Base-by-base conservation (phyloP, 1,140 invertebrate genomes). In the Tetragonula clypearis region DNA sequence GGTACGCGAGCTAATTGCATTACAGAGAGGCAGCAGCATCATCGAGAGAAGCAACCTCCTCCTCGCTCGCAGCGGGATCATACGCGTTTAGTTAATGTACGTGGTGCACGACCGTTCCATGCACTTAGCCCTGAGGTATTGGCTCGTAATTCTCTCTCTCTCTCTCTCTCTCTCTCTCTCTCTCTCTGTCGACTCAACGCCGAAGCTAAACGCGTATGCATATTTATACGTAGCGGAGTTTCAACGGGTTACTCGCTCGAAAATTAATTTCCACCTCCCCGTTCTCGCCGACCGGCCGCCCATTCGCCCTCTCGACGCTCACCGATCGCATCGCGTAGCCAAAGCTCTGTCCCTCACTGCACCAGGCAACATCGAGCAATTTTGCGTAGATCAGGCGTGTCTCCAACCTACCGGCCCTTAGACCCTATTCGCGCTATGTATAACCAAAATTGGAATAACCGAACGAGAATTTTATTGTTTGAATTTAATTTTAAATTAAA, bases 61-160 rank as follows among this genome's bases (percentile, higher is more conserved):
- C n/a, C 8, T 1, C 30, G 30, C 65, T 30, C 8, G 72, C 55
- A 65, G 62, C 49, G 30, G 60, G 79, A 76, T 86, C 73, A 58
- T 72, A 82, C 85, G 80, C 80, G 71, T 82, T 86, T 65, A 72
- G 66, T 86, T 66, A 81, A 79, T 75, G 72, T 41, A 72, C 66
- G 75, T 58, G 56, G n/a, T 65, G 53, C 68, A 26, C 75, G n/a
- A 55, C 86, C 66, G 23, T 74, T 77, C 66, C 49, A 60, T 81
- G 87, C 87, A 88, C 87, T 88, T 88, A 88, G 74, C 86, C 79
- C 62, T 79, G 79, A 88, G 87, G 73, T 86, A 88, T 88, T 79
- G 87, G 82, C 87, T 69, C 62, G 71, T 88, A 84, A 85, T 62
- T 71, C 56, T 55, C 73, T 49, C 75, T 19, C 68, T 9, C 60